Percentiles rank a stretch among this genome's conserved stretches.
Conservation (phyloP, 2,113 vertebrate genomes). For the Phylloscopus trochiloides region DNA sequence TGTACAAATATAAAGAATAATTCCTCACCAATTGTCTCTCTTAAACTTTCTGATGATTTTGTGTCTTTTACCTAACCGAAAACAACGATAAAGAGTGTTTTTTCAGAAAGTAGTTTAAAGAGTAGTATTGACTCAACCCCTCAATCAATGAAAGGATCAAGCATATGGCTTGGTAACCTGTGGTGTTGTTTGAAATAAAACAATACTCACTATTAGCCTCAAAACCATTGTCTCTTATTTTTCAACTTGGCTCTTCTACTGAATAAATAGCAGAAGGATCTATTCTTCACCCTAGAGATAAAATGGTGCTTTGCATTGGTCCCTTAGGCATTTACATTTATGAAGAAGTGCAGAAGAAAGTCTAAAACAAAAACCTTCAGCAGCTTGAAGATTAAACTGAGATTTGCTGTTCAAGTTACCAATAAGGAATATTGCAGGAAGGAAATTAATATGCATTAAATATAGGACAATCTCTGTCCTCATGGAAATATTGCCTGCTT, state of each 20-base stretch:
- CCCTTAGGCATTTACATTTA: neutral
- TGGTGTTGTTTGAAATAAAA: neutral
- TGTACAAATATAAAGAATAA: neutral
- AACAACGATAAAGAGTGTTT: neutral
- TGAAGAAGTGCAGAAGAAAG: neutral
- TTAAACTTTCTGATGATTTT: neutral
- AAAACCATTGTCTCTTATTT: neutral
- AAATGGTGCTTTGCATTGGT: neutral
- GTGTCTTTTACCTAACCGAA: neutral
- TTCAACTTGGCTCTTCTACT: neutral
- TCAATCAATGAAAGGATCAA: neutral
- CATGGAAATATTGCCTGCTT: neutral
- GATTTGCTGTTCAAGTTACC: neutral
- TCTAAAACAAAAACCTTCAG: neutral
- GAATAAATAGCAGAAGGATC: neutral
- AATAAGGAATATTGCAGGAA: neutral
- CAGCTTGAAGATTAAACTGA: neutral
- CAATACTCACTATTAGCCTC: neutral
- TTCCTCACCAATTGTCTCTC: neutral
- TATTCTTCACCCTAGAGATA: neutral
- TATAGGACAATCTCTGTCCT: neutral
- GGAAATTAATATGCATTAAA: neutral
- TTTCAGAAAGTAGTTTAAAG: neutral
- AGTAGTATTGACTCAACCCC: neutral
- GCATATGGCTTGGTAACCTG: neutral